A percentile compares a stretch with the other conserved stretches of the same genome.
Evolutionary conservation across 2,888 invertebrate species (phyloP).

Genomic region (Ormyrus rosae): DNA sequence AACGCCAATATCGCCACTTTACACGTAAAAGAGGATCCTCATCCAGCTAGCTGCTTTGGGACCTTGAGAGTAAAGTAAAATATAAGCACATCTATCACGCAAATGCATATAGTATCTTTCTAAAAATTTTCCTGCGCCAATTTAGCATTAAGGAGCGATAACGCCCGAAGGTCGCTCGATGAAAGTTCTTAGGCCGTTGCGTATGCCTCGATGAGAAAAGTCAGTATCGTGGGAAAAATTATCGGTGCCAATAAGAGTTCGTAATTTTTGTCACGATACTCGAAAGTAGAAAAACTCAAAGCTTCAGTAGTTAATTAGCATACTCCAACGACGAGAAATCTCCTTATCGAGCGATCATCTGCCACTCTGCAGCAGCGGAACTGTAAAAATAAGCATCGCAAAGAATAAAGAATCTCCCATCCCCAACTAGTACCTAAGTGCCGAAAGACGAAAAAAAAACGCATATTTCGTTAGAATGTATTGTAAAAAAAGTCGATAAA

Average conservation of each 20-base stretch:
- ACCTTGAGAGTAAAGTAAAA: constrained; percentile 68
- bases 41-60: constrained; percentile 74
- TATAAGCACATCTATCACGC: constrained; percentile 59
- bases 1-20: constrained; percentile 55
- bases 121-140: constrained; percentile 17
- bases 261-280: too few relatives aligned
- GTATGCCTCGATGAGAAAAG: too few relatives aligned
- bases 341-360: constrained; percentile 25
- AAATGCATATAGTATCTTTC: constrained; percentile 54
- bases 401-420: constrained; percentile 4
- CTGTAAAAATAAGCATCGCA: constrained; percentile 39
- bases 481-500: constrained; percentile 48
- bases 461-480: constrained; percentile 34
- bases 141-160: neutral
- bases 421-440: constrained; percentile 30
- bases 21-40: constrained; percentile 60
- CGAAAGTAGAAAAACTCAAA: too few relatives aligned
- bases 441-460: neutral
- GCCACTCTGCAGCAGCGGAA: constrained; percentile 7
- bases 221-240: too few relatives aligned
- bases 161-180: constrained; percentile 36
- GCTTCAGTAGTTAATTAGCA: too few relatives aligned
- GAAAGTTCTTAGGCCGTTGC: neutral
- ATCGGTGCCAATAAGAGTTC: too few relatives aligned
- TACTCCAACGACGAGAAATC: neutral